Conservation (phyloP, 2,888 invertebrate genomes). For the Sturmia bella region DNA sequence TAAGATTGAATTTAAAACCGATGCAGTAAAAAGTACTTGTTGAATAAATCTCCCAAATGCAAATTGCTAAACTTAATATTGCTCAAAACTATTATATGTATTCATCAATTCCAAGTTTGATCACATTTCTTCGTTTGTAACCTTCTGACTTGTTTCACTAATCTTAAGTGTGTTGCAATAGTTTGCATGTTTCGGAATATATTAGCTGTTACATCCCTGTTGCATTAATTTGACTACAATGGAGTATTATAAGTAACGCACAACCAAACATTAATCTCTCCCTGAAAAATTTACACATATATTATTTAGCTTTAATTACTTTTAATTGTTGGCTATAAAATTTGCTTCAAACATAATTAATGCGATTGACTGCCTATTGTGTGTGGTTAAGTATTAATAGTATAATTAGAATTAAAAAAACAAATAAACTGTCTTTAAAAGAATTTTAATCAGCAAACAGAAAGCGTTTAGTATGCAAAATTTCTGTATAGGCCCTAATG, state of each 20-base stretch:
- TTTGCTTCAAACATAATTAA: constrained; percentile 65
- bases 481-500: no score
- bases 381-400: constrained; percentile 51
- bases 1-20: no score
- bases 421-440: constrained; percentile 48
- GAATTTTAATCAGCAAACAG: constrained; percentile 15
- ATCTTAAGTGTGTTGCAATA: no score
- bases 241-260: neutral
- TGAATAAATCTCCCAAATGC: no score
- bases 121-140: no score
- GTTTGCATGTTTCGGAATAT: no score
- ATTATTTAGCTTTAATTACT: constrained; percentile 55
- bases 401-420: constrained; percentile 35
- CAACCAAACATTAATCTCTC: constrained; percentile 15
- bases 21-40: no score
- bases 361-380: constrained; percentile 49
- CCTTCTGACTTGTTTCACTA: no score
- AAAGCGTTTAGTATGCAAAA: neutral
- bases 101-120: no score
- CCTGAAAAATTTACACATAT: constrained; percentile 20
- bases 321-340: constrained; percentile 67
- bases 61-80: no score
- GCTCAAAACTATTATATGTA: no score
- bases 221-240: neutral
- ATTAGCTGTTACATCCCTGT: constrained; percentile 18